Evolutionary conservation across 1,140 invertebrate genomes (phyloP), one percentile per base, ranked within the genome.

Genomic region (Radopholus similis): DNA sequence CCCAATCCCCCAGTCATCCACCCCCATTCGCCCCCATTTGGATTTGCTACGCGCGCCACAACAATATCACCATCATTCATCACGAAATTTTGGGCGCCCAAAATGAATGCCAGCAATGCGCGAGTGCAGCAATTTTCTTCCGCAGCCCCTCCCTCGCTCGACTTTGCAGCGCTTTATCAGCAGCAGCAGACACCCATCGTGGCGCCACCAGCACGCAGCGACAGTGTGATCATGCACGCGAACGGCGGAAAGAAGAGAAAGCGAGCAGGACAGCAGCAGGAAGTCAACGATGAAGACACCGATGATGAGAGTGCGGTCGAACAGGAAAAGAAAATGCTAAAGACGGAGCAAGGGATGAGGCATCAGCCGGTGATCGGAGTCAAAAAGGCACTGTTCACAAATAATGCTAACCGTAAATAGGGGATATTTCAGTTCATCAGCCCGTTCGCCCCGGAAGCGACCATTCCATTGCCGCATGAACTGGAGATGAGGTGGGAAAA

Each of bases 361-460:
- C 42, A 44, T 44, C 42, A 44, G 18, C 51, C 51, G 1, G 35
- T n/a, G n/a, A 54, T 54, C 30, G 18, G 34, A 30, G 32, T 11
- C 8, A 51, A 8, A 6, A 51, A 15, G 28, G 34, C 28, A 53
- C 28, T 30, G 4, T 18, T 34, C 51, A 54, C 30, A 54, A 18
- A 34, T 32, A 21, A n/a, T 54, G 3, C n/a, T 54, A 6, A 34
- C 28, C 1, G 51, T 54, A 37, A 71, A 71, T 23, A n/a, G n/a
- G n/a, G n/a, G n/a, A n/a, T n/a, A n/a, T n/a, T n/a, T n/a, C 68
- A 76, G 21, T 53, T 73, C 38, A 74, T 77, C 23, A 73, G 55
- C 42, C 83, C 83, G 1, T 83, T 83, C 49, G 71, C 77, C 9
- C 83, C 83, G 2, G 76, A 83, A 37, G 83, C 83, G 32, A 82